Percentiles rank a stretch among this genome's conserved stretches.
phyloP scores from a whole-genome alignment of 1,140 invertebrate genomes.

The Panagrolaimus sp. region DNA sequence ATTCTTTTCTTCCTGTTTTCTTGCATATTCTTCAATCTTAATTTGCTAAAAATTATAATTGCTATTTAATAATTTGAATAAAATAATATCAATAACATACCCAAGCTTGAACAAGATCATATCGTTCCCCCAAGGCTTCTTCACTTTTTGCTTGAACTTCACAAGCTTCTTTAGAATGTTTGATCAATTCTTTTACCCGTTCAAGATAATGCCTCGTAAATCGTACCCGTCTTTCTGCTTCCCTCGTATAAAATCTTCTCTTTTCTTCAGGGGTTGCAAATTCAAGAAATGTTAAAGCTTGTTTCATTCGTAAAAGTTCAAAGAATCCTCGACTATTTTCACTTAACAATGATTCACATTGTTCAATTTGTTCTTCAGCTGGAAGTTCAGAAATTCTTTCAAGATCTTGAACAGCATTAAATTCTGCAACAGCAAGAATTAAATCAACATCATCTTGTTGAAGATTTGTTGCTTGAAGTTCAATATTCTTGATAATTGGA shows the following conservation, averaged over 20 bases:
- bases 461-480: background rate
- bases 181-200: background rate
- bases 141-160: background rate
- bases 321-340: background rate
- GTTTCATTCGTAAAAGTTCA: constrained; percentile 1
- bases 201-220: constrained; percentile 2
- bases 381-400: background rate
- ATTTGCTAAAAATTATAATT: background rate
- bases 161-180: background rate
- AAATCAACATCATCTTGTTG: background rate
- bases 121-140: background rate
- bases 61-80: background rate
- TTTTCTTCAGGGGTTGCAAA: constrained; percentile 7
- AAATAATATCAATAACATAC: constrained; percentile 2
- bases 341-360: background rate
- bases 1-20: too few relatives aligned
- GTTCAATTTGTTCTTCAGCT: background rate
- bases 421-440: background rate
- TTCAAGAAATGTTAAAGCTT: background rate
- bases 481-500: background rate
- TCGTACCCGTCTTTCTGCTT: constrained; percentile 10
- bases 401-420: background rate
- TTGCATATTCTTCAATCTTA: too few relatives aligned
- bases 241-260: background rate
- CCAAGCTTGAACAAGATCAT: background rate